Conservation (phyloP, 2,113 vertebrate genomes). For the Cheilinus undulatus region DNA sequence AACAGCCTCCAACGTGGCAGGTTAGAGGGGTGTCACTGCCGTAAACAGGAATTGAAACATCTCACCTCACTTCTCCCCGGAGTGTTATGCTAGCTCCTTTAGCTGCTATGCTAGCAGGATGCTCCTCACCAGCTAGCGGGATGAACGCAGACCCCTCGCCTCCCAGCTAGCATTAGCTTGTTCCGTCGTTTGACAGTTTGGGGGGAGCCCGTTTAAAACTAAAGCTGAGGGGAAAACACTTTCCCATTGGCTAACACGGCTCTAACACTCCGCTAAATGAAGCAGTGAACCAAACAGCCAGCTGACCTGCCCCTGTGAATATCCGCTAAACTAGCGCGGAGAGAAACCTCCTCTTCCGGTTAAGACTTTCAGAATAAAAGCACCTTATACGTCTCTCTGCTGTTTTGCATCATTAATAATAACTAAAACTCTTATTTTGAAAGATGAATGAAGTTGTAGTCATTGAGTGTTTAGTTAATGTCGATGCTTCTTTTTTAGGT, state of each 20-base stretch:
- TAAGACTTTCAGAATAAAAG: conserved; percentile 20
- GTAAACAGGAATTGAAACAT: background rate
- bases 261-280: background rate
- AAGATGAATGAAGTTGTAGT: background rate
- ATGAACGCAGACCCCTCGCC: background rate
- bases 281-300: conserved; percentile 14
- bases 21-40: accelerated
- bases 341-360: accelerated
- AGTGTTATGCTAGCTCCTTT: conserved; percentile 3
- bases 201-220: accelerated
- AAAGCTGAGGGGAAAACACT: background rate
- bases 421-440: background rate
- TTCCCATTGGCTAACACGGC: background rate
- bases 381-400: accelerated
- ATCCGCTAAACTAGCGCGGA: accelerated
- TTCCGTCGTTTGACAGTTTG: accelerated
- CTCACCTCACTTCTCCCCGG: conserved; percentile 53
- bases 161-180: background rate
- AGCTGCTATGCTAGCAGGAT: conserved; percentile 51
- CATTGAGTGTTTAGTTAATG: background rate
- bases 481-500: background rate
- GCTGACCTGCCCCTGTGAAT: conserved; percentile 15
- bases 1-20: accelerated
- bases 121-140: conserved; percentile 12
- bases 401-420: background rate